Base-by-base conservation (phyloP, 1,140 invertebrate species). In the Apis laboriosa region DNA sequence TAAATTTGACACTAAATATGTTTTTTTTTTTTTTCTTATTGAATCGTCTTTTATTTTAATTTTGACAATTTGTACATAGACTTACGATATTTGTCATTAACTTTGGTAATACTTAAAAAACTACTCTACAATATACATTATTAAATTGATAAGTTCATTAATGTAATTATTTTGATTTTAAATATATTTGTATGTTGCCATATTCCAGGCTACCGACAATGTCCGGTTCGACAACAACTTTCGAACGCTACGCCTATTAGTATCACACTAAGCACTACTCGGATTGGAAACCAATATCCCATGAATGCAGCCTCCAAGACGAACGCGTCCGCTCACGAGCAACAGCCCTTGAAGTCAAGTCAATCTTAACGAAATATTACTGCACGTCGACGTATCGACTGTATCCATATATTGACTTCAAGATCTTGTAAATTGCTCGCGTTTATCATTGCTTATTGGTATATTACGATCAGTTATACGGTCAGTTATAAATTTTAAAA, bases 191-290 rank as follows among this genome's bases (percentile, higher is more conserved):
- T 28, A 17, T 5, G 49, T 79, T 76, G 55, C 34, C 19, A 53
- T 43, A 75, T 83, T 89, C 13, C 77, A 94, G 93, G 92, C 19
- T 95, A 92, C 80, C 91, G 91, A n/a, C 93, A 94, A 71, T 95
- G 95, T 85, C 95, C 95, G 2, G 94, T 95, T 15, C 90, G 94
- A 24, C 90, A 94, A 28, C 94, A 95, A 83, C 91, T 95, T 17
- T 82, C 92, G 55, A 94, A 95, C 74, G 92, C 94, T 3, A 94
- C 92, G 9, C 93, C 93, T 19, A 90, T 95, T n/a, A 94, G 92
- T 58, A 90, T 95, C 21, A 93, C 93, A 7, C 80, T 95, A 43
- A 94, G 92, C 76, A 91, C 91, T n/a, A 89, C 82, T 73, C 90
- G 92, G 56, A 75, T 86, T 12, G 79, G 70, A 66, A 82, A 84